Evolutionary conservation across 1,140 invertebrate species (phyloP).

Genomic region (Camponotus floridanus): DNA sequence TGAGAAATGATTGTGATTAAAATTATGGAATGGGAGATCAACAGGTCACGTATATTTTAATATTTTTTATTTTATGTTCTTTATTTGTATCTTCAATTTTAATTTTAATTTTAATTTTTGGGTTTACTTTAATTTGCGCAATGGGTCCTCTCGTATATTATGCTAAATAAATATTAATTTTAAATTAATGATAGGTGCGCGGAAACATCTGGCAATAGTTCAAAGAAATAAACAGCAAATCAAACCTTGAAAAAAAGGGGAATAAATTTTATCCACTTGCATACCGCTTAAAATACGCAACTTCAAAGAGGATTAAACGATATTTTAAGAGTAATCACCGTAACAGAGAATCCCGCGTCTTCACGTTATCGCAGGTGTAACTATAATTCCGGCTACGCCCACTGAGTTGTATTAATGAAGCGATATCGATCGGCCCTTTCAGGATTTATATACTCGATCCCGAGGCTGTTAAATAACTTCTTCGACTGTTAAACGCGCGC

Average conservation of each 20-base stretch:
- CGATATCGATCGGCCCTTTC: conserved; percentile 51
- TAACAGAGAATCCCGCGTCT: conserved; percentile 6
- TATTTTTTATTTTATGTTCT: too few relatives aligned
- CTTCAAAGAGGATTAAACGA: not conserved
- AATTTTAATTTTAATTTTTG: too few relatives aligned
- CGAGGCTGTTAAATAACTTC: conserved; percentile 52
- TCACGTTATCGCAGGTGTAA: conserved; percentile 51
- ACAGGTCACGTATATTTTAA: not conserved
- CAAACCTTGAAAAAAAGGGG: not conserved
- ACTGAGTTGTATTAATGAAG: conserved; percentile 55
- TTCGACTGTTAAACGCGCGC: conserved; percentile 55
- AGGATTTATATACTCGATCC: conserved; percentile 53
- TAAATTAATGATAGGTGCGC: not conserved
- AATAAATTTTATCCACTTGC: not conserved
- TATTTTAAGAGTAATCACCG: not conserved
- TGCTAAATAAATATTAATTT: not conserved
- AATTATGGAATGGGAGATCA: not conserved
- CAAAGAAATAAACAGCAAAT: not conserved
- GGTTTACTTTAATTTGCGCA: too few relatives aligned
- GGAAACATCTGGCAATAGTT: too few relatives aligned
- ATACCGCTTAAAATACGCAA: not conserved
- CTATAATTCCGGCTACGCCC: conserved; percentile 56
- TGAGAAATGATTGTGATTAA: not conserved
- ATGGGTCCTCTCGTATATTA: too few relatives aligned
- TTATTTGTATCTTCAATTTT: too few relatives aligned